Conservation (phyloP, 1,140 invertebrate genomes). For the Nasonia longicornis region DNA sequence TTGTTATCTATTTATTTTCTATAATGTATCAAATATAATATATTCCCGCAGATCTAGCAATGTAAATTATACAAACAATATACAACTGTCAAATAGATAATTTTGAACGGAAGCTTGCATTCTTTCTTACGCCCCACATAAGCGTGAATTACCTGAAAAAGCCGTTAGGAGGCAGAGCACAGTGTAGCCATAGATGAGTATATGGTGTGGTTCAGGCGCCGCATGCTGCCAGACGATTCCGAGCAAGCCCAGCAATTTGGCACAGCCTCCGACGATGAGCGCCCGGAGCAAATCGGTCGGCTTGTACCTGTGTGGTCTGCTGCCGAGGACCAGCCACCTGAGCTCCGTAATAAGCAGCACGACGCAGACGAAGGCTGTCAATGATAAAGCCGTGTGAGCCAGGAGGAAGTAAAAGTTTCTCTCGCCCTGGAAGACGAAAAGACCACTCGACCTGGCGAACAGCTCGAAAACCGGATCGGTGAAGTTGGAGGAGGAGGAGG, state of each 20-base stretch:
- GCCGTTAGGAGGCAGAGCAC: constrained; percentile 62
- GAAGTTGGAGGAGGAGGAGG: neutral
- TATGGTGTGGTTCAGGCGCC: constrained; percentile 57
- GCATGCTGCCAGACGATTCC: constrained; percentile 64
- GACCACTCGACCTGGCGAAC: neutral
- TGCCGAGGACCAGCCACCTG: constrained; percentile 53
- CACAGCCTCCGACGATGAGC: constrained; percentile 62
- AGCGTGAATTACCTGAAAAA: constrained; percentile 61
- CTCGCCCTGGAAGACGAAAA: constrained; percentile 51
- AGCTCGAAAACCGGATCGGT: neutral
- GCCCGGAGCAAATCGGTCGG: constrained; percentile 56
- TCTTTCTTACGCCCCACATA: neutral
- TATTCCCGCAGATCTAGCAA: no score
- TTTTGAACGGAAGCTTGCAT: neutral
- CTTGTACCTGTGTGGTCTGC: constrained; percentile 56
- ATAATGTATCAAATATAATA: neutral
- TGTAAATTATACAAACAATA: neutral
- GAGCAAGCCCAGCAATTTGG: constrained; percentile 62
- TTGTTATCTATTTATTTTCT: neutral
- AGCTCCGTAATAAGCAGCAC: constrained; percentile 60
- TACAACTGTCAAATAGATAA: neutral
- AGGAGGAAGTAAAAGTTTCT: constrained; percentile 63
- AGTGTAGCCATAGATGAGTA: constrained; percentile 65
- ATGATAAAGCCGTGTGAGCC: constrained; percentile 57
- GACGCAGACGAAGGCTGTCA: constrained; percentile 54